phyloP scores from a whole-genome alignment of 2,888 invertebrate genomes.

The Bellardia pandia region DNA sequence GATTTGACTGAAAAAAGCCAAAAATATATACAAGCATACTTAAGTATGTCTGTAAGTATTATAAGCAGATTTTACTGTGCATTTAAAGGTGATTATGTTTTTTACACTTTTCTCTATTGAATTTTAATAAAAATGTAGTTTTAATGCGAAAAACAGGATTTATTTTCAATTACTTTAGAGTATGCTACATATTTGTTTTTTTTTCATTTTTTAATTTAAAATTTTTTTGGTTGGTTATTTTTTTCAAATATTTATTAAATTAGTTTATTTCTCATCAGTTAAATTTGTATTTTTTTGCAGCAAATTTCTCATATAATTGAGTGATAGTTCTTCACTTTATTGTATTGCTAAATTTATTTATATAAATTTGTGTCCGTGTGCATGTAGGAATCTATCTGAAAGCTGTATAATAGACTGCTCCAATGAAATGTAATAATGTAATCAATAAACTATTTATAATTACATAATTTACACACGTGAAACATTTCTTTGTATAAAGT shows the following conservation, averaged over 20 bases:
- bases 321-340: neutral
- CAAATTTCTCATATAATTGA: conserved; percentile 19
- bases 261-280: neutral
- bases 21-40: conserved; percentile 3
- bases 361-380: too few relatives aligned
- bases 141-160: too few relatives aligned
- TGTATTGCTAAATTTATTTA: neutral
- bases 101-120: neutral
- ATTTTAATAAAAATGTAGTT: neutral
- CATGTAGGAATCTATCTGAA: too few relatives aligned
- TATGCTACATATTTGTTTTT: too few relatives aligned
- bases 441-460: too few relatives aligned
- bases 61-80: conserved; percentile 7
- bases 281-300: neutral
- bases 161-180: too few relatives aligned
- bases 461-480: too few relatives aligned
- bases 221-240: too few relatives aligned
- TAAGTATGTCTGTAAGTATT: neutral
- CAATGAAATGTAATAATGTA: too few relatives aligned
- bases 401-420: too few relatives aligned
- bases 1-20: conserved; percentile 22
- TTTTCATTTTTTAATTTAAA: too few relatives aligned
- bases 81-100: neutral
- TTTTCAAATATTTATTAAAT: neutral
- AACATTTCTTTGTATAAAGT: too few relatives aligned